Evolutionary conservation across 1,140 invertebrate species (phyloP).

Genomic region (Drosophila hydei): DNA sequence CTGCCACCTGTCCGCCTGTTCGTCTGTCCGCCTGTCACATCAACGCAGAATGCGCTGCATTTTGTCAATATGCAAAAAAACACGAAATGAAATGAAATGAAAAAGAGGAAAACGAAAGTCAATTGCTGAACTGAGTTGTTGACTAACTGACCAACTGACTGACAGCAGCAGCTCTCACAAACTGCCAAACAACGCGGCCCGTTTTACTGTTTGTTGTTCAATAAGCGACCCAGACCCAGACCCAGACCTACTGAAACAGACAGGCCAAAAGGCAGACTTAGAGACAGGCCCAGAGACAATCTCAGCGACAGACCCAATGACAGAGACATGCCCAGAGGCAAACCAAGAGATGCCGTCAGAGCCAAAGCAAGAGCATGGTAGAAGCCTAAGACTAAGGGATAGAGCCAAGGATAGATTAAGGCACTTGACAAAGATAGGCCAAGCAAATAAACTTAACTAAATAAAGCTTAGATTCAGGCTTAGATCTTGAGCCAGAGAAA

Average conservation of each 20-base stretch:
- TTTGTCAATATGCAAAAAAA: slow-evolving; percentile 63
- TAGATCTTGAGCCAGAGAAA: no score
- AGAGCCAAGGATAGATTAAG: no score
- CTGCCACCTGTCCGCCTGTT: slow-evolving; percentile 8
- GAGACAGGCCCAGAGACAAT: neutral
- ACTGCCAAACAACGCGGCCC: slow-evolving; percentile 30
- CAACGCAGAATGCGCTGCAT: slow-evolving; percentile 67
- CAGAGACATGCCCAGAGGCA: neutral
- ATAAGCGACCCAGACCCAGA: slow-evolving; percentile 41
- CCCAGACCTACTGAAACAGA: slow-evolving; percentile 7
- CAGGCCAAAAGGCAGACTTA: neutral
- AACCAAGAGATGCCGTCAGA: neutral
- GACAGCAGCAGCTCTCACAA: slow-evolving; percentile 37
- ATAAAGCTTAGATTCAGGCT: no score
- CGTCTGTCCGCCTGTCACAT: slow-evolving; percentile 13
- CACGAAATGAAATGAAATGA: slow-evolving; percentile 14
- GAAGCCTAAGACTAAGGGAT: no score
- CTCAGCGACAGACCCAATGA: neutral
- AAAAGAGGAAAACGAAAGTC: slow-evolving; percentile 71
- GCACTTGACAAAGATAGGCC: no score
- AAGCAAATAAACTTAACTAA: no score
- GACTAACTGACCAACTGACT: slow-evolving; percentile 44
- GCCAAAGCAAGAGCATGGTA: no score
- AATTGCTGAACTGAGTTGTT: slow-evolving; percentile 19
- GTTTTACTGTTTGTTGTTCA: slow-evolving; percentile 21